Base-by-base conservation (phyloP, 2,888 invertebrate genomes). In the Drosophila rubida region DNA sequence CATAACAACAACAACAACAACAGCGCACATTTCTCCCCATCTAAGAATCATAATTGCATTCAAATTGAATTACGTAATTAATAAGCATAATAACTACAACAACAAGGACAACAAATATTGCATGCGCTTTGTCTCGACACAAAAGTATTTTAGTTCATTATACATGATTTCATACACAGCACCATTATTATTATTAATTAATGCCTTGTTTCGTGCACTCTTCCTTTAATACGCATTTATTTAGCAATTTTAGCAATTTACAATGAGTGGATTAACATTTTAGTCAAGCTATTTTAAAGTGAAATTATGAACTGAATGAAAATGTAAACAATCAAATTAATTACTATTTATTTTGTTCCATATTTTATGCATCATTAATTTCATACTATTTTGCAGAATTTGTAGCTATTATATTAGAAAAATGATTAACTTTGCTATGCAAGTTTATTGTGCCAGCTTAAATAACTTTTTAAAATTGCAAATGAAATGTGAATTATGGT, bases 41-140 rank as follows among this genome's bases (percentile, higher is more conserved):
- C 49, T 44, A 54, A 54, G 46, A 45, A 46, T 67, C 41, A 68
- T 66, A 66, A 78, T 80, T 80, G 61, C 57, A 60, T 75, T 67
- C 61, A 68, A 69, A 54, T 68, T 67, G 53, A 78, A 81, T 78
- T 72, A 71, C 63, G 46, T 67, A 67, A 84, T 78, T 76, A 62
- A 76, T 66, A 67, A 69, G 54, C 53, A 59, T 46, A 48, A 45
- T 16, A 55, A 51, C 32, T 54, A 61, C 30, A 63, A 49, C 27
- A 60, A 44, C 19, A 46, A 61, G 11, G 42, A 22, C 22, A 32
- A 64, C 42, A 63, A 23, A 48, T 23, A 23, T 11, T 9, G 2
- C 30, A 45, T 37, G 16, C 11, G 9, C 19, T 35, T 58, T 58
- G 27, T 35, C 4, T 25, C 42, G 16, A 70, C 19, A 58, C 46